These are phyloP conservation scores for Lissocephala sabroskyi DNA, from an alignment of 2,888 invertebrate genomes.

Conservation along the genomic window DNA sequence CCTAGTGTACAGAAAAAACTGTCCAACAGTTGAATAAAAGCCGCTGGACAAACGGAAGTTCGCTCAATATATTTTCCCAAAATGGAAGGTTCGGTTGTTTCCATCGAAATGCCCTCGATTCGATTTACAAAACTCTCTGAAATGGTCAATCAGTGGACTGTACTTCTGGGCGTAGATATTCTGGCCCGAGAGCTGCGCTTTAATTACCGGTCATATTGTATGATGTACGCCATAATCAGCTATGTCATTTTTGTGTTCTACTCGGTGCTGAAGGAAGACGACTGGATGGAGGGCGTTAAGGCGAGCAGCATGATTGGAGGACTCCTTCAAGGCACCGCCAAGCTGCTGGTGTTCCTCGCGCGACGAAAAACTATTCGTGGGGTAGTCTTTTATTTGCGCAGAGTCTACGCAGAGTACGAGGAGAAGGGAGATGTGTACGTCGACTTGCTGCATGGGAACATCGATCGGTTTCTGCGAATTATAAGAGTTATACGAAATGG, in stretches of 20 bases:
- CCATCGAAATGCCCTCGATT: constrained; percentile 5
- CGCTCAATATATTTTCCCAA: background rate
- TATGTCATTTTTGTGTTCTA: constrained; percentile 18
- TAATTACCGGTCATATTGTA: constrained; percentile 22
- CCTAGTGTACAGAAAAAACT: no score
- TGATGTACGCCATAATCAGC: constrained; percentile 1
- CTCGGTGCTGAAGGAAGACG: constrained; percentile 11
- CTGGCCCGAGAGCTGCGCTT: constrained; percentile 8
- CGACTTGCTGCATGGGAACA: constrained; percentile 15
- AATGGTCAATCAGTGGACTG: constrained; percentile 19
- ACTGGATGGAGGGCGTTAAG: constrained; percentile 31
- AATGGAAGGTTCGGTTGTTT: background rate
- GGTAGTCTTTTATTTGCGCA: background rate
- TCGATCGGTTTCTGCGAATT: constrained; percentile 24
- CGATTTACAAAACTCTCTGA: constrained; percentile 20
- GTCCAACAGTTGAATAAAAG: no score
- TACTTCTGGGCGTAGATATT: constrained; percentile 31
- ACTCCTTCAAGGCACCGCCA: constrained; percentile 15
- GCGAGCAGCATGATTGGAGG: constrained; percentile 35
- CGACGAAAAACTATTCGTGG: constrained; percentile 20
- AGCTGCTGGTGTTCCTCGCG: constrained; percentile 21
- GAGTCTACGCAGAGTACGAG: constrained; percentile 32
- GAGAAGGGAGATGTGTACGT: background rate
- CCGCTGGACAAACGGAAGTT: no score
- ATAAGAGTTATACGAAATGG: constrained; percentile 24